These are phyloP conservation scores for Drosophila parvula DNA, from an alignment of 1,140 invertebrate genomes.

Conservation along the genomic window DNA sequence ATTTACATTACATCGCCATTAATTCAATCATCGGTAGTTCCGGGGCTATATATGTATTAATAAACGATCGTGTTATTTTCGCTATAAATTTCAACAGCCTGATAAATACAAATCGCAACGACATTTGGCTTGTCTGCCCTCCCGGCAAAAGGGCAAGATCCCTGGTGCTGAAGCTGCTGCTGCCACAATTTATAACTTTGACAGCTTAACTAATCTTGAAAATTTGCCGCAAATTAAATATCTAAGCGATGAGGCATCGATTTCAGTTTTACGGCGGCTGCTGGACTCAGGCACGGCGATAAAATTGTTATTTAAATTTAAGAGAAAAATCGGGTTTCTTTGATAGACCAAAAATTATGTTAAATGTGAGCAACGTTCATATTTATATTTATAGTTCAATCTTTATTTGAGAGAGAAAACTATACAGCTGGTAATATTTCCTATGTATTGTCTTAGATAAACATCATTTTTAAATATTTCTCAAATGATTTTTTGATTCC, in stretches of 20 bases:
- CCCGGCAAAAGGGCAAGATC: slow-evolving; percentile 62
- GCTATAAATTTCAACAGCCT: slow-evolving; percentile 33
- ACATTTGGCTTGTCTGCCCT: slow-evolving; percentile 49
- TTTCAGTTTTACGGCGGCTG: neutral
- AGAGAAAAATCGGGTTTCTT: neutral
- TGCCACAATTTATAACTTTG: slow-evolving; percentile 74
- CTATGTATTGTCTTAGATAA: no score
- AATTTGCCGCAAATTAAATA: slow-evolving; percentile 38
- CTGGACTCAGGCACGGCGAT: slow-evolving; percentile 2
- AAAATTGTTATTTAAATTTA: neutral
- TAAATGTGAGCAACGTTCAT: no score
- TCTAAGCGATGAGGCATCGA: slow-evolving; percentile 13
- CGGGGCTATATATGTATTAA: slow-evolving; percentile 1
- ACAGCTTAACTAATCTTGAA: slow-evolving; percentile 69
- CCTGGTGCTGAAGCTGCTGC: slow-evolving; percentile 39
- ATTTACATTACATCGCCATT: slow-evolving; percentile 45
- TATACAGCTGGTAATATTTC: no score
- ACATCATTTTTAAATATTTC: neutral
- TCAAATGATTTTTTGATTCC: neutral
- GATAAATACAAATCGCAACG: slow-evolving; percentile 54
- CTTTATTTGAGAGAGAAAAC: no score
- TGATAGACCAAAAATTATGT: neutral
- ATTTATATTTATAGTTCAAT: no score
- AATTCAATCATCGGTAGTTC: slow-evolving; percentile 47
- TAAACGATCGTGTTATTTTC: slow-evolving; percentile 35